Conservation (phyloP, 1,140 invertebrate genomes). For the Eueides isabella region DNA sequence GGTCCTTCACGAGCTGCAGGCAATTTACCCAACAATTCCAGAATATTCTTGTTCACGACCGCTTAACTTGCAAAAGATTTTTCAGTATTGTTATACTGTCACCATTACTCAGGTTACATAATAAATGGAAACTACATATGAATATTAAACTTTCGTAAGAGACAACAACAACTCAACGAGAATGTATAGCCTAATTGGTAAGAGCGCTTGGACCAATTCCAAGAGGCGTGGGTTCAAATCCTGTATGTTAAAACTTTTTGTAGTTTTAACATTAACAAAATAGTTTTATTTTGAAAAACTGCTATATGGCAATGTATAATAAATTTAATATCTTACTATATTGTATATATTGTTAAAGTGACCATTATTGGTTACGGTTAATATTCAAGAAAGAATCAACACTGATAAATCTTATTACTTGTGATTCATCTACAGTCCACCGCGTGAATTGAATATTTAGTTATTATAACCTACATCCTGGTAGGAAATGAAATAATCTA, state of each 20-base stretch:
- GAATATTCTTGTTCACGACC: constrained; percentile 26
- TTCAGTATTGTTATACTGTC: neutral
- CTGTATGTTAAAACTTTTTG: neutral
- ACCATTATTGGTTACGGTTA: constrained; percentile 26
- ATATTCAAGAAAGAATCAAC: constrained; percentile 37
- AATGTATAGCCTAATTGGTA: neutral
- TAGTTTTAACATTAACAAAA: neutral
- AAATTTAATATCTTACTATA: neutral
- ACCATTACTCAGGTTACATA: neutral
- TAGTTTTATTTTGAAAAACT: neutral
- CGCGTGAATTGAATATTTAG: constrained; percentile 41
- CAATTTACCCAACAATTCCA: constrained; percentile 25
- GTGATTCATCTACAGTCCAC: constrained; percentile 38
- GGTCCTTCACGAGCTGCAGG: constrained; percentile 34
- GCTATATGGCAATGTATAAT: neutral
- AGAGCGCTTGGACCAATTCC: neutral
- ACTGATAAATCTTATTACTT: constrained; percentile 39
- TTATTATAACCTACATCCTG: constrained; percentile 43
- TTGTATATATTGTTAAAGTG: neutral
- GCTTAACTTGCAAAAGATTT: neutral
- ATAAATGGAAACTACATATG: neutral
- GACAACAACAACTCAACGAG: neutral
- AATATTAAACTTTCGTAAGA: neutral
- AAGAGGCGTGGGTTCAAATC: neutral
- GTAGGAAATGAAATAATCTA: constrained; percentile 41